phyloP scores from a whole-genome alignment of 2,888 invertebrate species.

The Drosophila longiperda region DNA sequence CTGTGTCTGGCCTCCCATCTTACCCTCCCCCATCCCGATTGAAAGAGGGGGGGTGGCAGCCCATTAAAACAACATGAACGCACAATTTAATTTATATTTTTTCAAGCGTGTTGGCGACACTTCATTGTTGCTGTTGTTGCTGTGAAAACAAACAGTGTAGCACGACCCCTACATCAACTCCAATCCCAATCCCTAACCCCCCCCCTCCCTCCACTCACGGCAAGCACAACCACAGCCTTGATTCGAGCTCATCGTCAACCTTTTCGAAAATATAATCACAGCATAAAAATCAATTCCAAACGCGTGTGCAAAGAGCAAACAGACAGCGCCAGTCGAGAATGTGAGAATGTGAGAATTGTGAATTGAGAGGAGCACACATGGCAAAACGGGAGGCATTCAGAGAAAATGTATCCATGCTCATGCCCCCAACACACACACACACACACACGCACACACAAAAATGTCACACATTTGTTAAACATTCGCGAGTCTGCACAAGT shows the following conservation, averaged over 20 bases:
- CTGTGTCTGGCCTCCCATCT: slow-evolving; percentile 25
- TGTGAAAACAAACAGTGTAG: slow-evolving; percentile 42
- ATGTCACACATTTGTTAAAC: slow-evolving; percentile 81
- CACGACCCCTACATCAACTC: slow-evolving; percentile 35
- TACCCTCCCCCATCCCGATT: not conserved
- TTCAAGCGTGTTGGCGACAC: slow-evolving; percentile 70
- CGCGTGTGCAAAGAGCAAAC: slow-evolving; percentile 72
- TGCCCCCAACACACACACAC: slow-evolving; percentile 22
- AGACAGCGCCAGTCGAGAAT: slow-evolving; percentile 54
- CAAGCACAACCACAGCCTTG: slow-evolving; percentile 31
- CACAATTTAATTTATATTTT: slow-evolving; percentile 81
- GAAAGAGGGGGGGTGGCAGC: slow-evolving; percentile 43
- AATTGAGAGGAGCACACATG: slow-evolving; percentile 35
- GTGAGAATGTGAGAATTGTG: slow-evolving; percentile 3
- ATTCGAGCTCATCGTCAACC: slow-evolving; percentile 73
- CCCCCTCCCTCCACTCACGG: slow-evolving; percentile 10
- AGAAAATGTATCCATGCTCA: slow-evolving; percentile 15
- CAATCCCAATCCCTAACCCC: slow-evolving; percentile 4
- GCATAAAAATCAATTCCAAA: slow-evolving; percentile 81
- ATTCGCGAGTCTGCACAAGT: slow-evolving; percentile 69
- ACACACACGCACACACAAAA: slow-evolving; percentile 52
- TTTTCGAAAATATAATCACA: slow-evolving; percentile 80
- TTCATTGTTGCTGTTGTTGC: slow-evolving; percentile 52
- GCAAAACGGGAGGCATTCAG: slow-evolving; percentile 20
- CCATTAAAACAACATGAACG: slow-evolving; percentile 81